These are phyloP conservation scores for Lepidothrix coronata DNA, from an alignment of 2,113 vertebrate species.

Conservation along the genomic window DNA sequence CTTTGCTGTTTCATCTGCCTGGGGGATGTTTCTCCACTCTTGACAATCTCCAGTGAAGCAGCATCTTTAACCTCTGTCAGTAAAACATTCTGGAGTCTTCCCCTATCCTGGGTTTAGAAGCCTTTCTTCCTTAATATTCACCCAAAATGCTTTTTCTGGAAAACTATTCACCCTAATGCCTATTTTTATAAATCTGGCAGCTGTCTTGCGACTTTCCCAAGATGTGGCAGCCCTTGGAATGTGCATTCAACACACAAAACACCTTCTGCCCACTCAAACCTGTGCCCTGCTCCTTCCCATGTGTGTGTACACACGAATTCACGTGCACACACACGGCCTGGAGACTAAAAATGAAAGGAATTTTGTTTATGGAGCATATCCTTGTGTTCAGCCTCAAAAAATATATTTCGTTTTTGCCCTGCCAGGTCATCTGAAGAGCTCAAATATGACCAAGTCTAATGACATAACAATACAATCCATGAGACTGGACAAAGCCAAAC, in stretches of 20 bases:
- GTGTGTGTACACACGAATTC: accelerated
- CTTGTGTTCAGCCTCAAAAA: not conserved
- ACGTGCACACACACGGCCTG: not conserved
- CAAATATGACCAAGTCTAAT: not conserved
- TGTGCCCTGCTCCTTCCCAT: accelerated
- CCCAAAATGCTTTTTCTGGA: not conserved
- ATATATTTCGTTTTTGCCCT: not conserved
- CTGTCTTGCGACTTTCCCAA: not conserved
- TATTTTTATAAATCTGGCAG: not conserved
- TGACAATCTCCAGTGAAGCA: not conserved
- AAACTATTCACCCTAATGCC: not conserved
- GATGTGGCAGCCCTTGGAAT: not conserved
- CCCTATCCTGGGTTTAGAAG: not conserved
- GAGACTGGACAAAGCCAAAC: not conserved
- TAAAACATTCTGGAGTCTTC: not conserved
- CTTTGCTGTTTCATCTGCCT: not conserved
- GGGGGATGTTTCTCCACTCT: not conserved
- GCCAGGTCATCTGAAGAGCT: not conserved
- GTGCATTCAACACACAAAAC: not conserved
- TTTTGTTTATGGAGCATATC: not conserved
- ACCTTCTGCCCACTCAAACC: not conserved
- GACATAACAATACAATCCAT: not conserved
- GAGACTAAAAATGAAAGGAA: not conserved
- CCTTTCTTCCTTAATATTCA: not conserved
- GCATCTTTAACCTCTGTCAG: not conserved